Percentiles rank a stretch among this genome's conserved stretches.
phyloP scores from a whole-genome alignment of 2,113 vertebrate genomes.

The Serinus canaria region DNA sequence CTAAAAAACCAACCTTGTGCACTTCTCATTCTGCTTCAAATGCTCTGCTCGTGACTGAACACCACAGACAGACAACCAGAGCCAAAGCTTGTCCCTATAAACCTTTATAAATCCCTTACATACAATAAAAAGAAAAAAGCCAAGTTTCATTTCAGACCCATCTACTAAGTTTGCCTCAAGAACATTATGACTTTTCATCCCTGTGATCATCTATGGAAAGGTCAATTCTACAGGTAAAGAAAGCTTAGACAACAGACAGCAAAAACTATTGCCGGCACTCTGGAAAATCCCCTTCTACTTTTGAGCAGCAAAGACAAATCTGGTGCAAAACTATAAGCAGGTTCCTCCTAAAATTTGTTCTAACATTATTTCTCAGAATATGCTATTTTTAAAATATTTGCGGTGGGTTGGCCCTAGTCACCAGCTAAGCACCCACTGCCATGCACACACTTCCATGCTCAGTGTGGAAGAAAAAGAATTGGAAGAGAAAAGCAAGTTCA shows the following conservation, averaged over 20 bases:
- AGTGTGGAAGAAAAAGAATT: not conserved
- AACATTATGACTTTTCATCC: accelerated
- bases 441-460: not conserved
- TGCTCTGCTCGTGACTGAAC: not conserved
- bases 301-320: not conserved
- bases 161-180: not conserved
- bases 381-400: not conserved
- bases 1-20: not conserved
- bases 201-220: not conserved
- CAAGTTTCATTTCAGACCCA: not conserved
- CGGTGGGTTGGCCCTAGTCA: not conserved
- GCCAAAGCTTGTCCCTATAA: not conserved
- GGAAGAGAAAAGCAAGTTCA: not conserved
- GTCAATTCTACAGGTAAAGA: not conserved
- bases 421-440: not conserved
- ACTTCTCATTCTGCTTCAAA: not conserved
- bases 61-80: not conserved
- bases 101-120: not conserved
- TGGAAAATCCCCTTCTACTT: not conserved
- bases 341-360: not conserved
- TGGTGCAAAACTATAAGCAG: not conserved
- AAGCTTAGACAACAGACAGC: not conserved
- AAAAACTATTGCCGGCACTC: not conserved
- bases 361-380: not conserved
- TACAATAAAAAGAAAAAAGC: not conserved